Evolutionary conservation across 2,113 vertebrate species (phyloP).

Genomic region (Circaetus cinerascens): DNA sequence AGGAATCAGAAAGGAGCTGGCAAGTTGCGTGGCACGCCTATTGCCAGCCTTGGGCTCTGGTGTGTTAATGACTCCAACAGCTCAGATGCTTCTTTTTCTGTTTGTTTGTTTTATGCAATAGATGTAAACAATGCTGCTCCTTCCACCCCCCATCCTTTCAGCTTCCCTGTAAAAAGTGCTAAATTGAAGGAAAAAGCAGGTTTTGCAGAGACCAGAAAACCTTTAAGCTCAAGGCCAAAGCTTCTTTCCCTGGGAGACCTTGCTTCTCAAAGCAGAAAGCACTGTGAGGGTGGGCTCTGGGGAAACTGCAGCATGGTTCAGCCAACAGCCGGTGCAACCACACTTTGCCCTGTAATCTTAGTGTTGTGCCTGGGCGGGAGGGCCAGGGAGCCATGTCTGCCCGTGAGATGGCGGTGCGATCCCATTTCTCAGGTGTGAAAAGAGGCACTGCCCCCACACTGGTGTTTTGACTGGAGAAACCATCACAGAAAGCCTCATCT

Average conservation of each 20-base stretch:
- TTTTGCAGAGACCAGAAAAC: not conserved
- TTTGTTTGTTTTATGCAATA: not conserved
- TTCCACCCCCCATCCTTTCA: not conserved
- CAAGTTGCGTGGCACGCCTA: not conserved
- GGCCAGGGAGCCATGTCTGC: not conserved
- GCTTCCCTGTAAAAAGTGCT: not conserved
- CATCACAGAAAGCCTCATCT: not conserved
- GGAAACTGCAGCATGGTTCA: not conserved
- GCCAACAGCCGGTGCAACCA: not conserved
- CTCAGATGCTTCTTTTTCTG: not conserved
- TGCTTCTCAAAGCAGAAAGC: not conserved
- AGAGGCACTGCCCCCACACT: not conserved
- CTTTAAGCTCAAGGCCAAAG: not conserved
- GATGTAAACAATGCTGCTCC: not conserved
- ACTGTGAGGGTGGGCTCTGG: not conserved
- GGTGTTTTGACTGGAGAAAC: not conserved
- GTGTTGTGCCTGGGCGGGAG: not conserved
- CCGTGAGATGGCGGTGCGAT: rapidly evolving
- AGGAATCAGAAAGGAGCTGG: not conserved
- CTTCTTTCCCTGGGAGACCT: not conserved
- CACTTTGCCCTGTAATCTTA: too few species aligned
- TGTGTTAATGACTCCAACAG: not conserved
- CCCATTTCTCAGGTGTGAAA: not conserved
- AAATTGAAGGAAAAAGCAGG: not conserved
- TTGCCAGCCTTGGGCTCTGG: not conserved